These are phyloP conservation scores for Gambusia holbrooki DNA, from an alignment of 2,113 vertebrate species.

Conservation along the genomic window DNA sequence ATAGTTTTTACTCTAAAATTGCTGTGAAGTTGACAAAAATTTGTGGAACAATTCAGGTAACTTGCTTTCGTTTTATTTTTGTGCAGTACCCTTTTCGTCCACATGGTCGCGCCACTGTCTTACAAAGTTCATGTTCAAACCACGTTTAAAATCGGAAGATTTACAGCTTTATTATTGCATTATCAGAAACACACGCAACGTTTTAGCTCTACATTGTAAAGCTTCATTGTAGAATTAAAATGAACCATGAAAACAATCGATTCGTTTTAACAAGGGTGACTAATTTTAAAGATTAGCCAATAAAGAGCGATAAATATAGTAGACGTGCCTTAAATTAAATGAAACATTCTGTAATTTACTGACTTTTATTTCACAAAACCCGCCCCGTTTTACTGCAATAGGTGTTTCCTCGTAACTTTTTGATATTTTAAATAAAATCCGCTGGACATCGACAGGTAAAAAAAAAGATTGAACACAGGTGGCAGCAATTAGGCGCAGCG, in stretches of 20 bases:
- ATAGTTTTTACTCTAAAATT: background rate
- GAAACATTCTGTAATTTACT: background rate
- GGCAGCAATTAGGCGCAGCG: background rate
- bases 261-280: background rate
- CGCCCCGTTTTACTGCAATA: background rate
- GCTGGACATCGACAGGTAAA: background rate
- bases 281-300: background rate
- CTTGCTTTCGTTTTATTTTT: too few relatives aligned
- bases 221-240: background rate
- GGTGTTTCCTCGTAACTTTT: background rate
- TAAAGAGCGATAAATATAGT: background rate
- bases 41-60: background rate
- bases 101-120: background rate
- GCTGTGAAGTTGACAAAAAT: background rate
- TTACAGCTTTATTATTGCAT: too few relatives aligned
- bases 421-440: background rate
- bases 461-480: background rate
- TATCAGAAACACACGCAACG: too few relatives aligned
- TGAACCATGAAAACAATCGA: background rate
- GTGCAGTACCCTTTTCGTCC: background rate
- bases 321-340: background rate
- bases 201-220: too few relatives aligned
- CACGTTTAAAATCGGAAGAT: too few relatives aligned
- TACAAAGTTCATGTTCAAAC: background rate
- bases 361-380: background rate